Percentiles rank a stretch among this genome's conserved stretches.
These are phyloP conservation scores for Arrhamphus sclerolepis DNA, from an alignment of 2,797 vertebrate genomes.

Conservation along the genomic window DNA sequence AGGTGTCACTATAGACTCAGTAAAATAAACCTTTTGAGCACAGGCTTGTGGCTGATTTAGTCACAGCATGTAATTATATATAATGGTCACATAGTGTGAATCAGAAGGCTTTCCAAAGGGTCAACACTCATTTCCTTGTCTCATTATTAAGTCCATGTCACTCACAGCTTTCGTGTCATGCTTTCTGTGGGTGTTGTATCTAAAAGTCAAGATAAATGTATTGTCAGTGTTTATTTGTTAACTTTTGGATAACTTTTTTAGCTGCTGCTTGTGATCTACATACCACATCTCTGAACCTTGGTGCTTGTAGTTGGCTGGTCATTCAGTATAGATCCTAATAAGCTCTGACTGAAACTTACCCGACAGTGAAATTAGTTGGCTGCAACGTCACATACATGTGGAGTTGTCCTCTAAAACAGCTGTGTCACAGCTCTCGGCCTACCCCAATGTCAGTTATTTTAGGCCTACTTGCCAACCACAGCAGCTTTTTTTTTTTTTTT, in stretches of 20 bases:
- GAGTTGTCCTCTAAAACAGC: conserved; percentile 75
- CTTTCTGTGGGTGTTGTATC: conserved; percentile 21
- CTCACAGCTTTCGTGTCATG: conserved; percentile 17
- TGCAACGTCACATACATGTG: conserved; percentile 53
- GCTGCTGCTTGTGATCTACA: too few relatives aligned
- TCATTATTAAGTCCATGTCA: conserved; percentile 15
- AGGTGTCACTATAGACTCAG: conserved; percentile 66
- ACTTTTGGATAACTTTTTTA: conserved; percentile 16
- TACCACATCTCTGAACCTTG: conserved; percentile 15
- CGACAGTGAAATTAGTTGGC: conserved; percentile 76
- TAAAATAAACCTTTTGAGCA: conserved; percentile 12
- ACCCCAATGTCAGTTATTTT: conserved; percentile 72
- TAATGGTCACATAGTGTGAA: conserved; percentile 28
- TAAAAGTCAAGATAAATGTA: conserved; percentile 3
- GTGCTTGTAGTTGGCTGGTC: conserved; percentile 45
- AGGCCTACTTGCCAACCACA: conserved; percentile 67
- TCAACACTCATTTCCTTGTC: conserved; percentile 36
- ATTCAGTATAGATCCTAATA: conserved; percentile 60
- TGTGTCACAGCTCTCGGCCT: conserved; percentile 72
- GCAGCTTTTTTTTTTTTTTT: conserved; percentile 58
- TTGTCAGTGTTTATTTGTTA: conserved; percentile 18
- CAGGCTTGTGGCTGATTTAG: conserved; percentile 11
- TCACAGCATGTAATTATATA: conserved; percentile 41
- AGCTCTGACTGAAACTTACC: conserved; percentile 66
- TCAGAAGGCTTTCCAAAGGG: conserved; percentile 30